phyloP scores from a whole-genome alignment of 2,888 invertebrate genomes.

The Leucoma salicis region DNA sequence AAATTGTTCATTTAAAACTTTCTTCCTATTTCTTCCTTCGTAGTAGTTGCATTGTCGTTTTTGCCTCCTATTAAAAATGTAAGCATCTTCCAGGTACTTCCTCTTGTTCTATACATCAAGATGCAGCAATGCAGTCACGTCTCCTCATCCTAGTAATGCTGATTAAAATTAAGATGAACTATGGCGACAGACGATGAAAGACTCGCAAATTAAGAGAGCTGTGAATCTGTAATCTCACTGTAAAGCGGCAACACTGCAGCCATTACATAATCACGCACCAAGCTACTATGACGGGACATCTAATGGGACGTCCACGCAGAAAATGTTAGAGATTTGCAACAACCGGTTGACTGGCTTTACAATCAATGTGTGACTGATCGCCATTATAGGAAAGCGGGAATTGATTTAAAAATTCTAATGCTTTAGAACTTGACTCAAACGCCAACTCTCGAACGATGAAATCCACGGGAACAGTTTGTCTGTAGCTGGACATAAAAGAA shows the following conservation, averaged over 20 bases:
- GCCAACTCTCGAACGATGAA: slow-evolving; percentile 94
- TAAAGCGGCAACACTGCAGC: slow-evolving; percentile 30
- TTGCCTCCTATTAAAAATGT: slow-evolving; percentile 9
- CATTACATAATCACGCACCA: slow-evolving; percentile 72
- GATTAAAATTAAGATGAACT: slow-evolving; percentile 64
- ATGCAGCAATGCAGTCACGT: slow-evolving; percentile 42
- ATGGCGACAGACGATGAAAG: slow-evolving; percentile 46
- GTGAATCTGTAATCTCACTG: slow-evolving; percentile 18
- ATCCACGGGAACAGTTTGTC: slow-evolving; percentile 93
- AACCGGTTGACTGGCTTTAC: slow-evolving; percentile 89
- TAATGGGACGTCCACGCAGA: slow-evolving; percentile 51
- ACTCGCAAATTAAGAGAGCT: slow-evolving; percentile 38
- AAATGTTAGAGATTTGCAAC: slow-evolving; percentile 81
- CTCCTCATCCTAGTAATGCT: slow-evolving; percentile 64
- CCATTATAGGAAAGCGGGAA: slow-evolving; percentile 89
- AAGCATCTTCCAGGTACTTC: slow-evolving; percentile 26
- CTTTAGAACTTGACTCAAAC: slow-evolving; percentile 91
- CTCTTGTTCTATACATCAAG: slow-evolving; percentile 49
- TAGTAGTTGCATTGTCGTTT: background rate
- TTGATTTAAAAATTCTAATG: slow-evolving; percentile 93
- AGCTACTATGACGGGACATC: slow-evolving; percentile 60
- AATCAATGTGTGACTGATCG: slow-evolving; percentile 90
- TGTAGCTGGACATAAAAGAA: slow-evolving; percentile 91
- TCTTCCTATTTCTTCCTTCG: slow-evolving; percentile 9
- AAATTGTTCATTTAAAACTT: slow-evolving; percentile 18